A percentile compares a stretch with the other conserved stretches of the same genome.
Conservation (phyloP, 2,797 vertebrate species). For the Calcarius lapponicus region DNA sequence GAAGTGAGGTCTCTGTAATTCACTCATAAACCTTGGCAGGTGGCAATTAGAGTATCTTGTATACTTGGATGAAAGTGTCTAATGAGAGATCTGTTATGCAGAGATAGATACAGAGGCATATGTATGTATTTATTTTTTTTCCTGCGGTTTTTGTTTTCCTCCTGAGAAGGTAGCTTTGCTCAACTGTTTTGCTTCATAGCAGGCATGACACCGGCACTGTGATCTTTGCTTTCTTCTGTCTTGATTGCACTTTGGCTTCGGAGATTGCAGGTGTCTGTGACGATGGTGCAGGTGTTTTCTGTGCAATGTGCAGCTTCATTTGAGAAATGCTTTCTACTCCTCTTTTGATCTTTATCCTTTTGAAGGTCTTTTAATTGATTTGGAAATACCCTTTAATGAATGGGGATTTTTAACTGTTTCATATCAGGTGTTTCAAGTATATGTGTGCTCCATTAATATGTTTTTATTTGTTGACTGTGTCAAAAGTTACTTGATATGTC, state of each 20-base stretch:
- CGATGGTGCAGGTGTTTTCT: neutral
- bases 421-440: neutral
- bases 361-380: neutral
- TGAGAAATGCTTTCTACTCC: neutral
- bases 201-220: neutral
- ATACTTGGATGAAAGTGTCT: neutral
- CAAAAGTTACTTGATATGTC: neutral
- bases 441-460: neutral
- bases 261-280: neutral
- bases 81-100: neutral
- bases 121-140: neutral
- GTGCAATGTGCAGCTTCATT: neutral
- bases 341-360: neutral
- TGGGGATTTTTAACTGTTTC: neutral
- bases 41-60: neutral
- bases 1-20: neutral
- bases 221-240: neutral
- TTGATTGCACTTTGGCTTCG: neutral
- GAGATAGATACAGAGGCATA: neutral
- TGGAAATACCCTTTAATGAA: neutral
- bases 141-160: neutral
- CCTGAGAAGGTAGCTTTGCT: neutral
- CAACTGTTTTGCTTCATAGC: neutral
- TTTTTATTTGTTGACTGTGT: neutral
- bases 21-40: neutral